Evolutionary conservation across 2,797 vertebrate genomes (phyloP), one percentile per base, ranked within the genome.

Genomic region (Petrocephalus schoutedeni): DNA sequence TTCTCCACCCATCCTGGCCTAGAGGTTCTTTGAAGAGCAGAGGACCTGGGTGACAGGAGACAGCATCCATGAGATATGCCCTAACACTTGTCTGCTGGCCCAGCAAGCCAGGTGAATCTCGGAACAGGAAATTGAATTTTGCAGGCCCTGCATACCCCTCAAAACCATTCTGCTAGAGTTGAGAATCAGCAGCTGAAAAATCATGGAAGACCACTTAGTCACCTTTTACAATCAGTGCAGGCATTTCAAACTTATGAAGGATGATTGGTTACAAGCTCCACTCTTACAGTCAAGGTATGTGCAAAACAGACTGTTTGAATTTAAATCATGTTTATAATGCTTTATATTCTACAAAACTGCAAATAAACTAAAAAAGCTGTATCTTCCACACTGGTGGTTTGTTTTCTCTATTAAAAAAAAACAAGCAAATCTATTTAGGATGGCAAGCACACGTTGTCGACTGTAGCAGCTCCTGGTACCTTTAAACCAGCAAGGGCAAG

Each of bases 101-200:
- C 1, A 54, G 77, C 88, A 90, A 74, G 86, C 88, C 88, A 83
- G 86, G 87, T 90, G 77, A 89, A 88, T 89, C 89, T 87, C 51
- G 19, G 85, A 89, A 89, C 85, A 87, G 85, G 88, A 91, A 90
- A 89, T 87, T 87, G 87, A 87, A 91, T 86, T 91, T 87, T 85
- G 53, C 21, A 84, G 49, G 51, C 51, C 32, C 51, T 86, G 89
- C 61, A 87, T 88, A 87, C 61, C 28, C 54, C 4, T 16, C 10
- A 71, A 3, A 89, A 88, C 59, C 59, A 90, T 92, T 90, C 88
- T 51, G 88, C 89, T 91, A 92, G 87, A 89, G 85, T 88, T 89
- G 74, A 89, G 88, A 88, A 91, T 92, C 91, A 91, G 21, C 5
- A 36, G 12, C 14, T 14, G 53, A 58, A 59, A 36, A 2, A 3